phyloP scores from a whole-genome alignment of 2,888 invertebrate species.

The Herminia tarsipennalis region DNA sequence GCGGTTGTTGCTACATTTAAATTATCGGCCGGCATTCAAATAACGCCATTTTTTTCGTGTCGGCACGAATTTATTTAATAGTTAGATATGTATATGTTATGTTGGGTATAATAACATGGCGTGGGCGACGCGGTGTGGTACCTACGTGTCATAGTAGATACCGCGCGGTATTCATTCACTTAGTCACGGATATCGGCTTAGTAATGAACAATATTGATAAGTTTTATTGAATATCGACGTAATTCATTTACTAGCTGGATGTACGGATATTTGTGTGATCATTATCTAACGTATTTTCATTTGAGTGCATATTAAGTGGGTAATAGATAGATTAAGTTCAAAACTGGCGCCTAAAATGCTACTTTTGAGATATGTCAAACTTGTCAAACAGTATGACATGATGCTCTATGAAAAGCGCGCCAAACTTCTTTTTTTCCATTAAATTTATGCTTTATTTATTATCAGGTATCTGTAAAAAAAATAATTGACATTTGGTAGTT shows the following conservation, averaged over 20 bases:
- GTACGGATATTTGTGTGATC: slow-evolving; percentile 15
- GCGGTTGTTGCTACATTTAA: slow-evolving; percentile 86
- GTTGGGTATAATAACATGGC: slow-evolving; percentile 69
- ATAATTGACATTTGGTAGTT: too few species aligned
- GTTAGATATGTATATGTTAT: slow-evolving; percentile 76
- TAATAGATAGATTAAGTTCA: too few species aligned
- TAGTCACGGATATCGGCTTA: slow-evolving; percentile 61
- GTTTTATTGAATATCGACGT: slow-evolving; percentile 46
- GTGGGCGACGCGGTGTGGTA: slow-evolving; percentile 66
- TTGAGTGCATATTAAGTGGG: not conserved
- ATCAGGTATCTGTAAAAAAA: too few species aligned
- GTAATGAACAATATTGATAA: slow-evolving; percentile 51
- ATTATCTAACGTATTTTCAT: slow-evolving; percentile 7
- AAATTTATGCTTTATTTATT: too few species aligned
- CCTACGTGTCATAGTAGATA: slow-evolving; percentile 46
- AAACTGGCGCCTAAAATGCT: too few species aligned
- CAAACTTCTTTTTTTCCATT: too few species aligned
- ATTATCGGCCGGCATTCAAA: slow-evolving; percentile 85
- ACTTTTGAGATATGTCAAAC: too few species aligned
- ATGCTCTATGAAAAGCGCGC: too few species aligned
- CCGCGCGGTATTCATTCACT: slow-evolving; percentile 62
- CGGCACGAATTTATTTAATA: slow-evolving; percentile 84
- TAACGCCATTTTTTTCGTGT: slow-evolving; percentile 85
- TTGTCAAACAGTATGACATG: too few species aligned
- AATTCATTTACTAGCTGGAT: slow-evolving; percentile 29